Percentiles rank a stretch among this genome's conserved stretches.
phyloP scores from a whole-genome alignment of 2,888 invertebrate genomes.

The Epistrophe eligans region DNA sequence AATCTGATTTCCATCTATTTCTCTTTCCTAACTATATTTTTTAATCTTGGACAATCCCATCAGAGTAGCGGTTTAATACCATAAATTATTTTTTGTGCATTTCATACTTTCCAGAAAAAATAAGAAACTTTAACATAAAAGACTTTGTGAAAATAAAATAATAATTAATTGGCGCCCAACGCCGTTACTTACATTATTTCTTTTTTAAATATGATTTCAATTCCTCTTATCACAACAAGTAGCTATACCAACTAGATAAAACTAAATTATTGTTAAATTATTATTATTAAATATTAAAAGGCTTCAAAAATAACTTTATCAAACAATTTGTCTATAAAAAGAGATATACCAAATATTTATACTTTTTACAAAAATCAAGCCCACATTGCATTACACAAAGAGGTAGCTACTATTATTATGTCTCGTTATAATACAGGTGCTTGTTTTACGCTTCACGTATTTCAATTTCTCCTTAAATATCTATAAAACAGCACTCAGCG shows the following conservation, averaged over 20 bases:
- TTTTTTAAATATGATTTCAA: neutral
- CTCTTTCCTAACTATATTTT: too few species aligned
- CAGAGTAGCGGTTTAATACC: too few species aligned
- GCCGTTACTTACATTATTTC: neutral
- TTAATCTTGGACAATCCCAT: too few species aligned
- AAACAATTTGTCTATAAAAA: neutral
- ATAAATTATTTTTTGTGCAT: too few species aligned
- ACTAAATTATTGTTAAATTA: neutral
- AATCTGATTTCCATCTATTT: too few species aligned
- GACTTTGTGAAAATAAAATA: neutral
- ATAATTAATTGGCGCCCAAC: slow-evolving; percentile 13
- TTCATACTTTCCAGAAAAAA: too few species aligned
- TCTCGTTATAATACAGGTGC: neutral
- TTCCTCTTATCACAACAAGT: neutral
- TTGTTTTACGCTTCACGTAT: slow-evolving; percentile 59
- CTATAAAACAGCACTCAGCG: slow-evolving; percentile 59
- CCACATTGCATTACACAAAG: neutral
- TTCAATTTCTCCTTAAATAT: slow-evolving; percentile 68
- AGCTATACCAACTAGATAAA: neutral
- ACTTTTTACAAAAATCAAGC: neutral
- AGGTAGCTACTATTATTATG: neutral
- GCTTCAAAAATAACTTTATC: neutral
- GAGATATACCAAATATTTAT: neutral
- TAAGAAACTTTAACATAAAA: too few species aligned
- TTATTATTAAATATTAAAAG: neutral